phyloP scores from a whole-genome alignment of 2,888 invertebrate genomes.

The Patella caerulea region DNA sequence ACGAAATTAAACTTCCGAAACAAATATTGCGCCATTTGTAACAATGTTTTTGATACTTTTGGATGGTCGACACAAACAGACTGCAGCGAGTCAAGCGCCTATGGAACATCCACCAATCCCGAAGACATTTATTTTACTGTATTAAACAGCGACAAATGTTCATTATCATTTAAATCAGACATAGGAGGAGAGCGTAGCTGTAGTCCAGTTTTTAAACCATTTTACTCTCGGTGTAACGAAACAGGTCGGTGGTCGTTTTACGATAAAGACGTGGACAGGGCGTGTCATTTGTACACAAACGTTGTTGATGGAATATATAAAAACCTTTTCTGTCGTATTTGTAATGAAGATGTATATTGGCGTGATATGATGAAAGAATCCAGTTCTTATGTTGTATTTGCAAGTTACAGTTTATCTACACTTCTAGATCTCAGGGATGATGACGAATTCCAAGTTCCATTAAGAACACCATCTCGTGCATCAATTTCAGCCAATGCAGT shows the following conservation, averaged over 20 bases:
- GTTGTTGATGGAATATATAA: constrained; percentile 24
- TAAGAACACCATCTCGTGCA: background rate
- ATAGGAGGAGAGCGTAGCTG: background rate
- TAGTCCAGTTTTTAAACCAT: background rate
- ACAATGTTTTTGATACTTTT: background rate
- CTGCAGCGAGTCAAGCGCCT: background rate
- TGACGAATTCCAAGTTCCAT: background rate
- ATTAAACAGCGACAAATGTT: background rate
- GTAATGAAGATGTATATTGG: constrained; percentile 20
- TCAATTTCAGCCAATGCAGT: background rate
- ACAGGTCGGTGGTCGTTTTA: constrained; percentile 32
- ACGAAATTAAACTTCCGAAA: constrained; percentile 14
- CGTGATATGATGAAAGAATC: background rate
- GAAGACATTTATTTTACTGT: constrained; percentile 12
- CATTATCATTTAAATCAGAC: background rate
- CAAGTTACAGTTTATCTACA: constrained; percentile 14
- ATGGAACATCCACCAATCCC: background rate
- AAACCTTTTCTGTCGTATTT: constrained; percentile 38
- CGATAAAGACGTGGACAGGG: constrained; percentile 27
- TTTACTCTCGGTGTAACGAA: constrained; percentile 29
- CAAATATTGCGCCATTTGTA: constrained; percentile 20
- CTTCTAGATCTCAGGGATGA: constrained; percentile 17
- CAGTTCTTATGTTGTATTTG: background rate
- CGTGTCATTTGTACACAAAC: constrained; percentile 26
- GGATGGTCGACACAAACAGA: constrained; percentile 1